Evolutionary conservation across 2,113 vertebrate species (phyloP), one percentile per base, ranked within the genome.

Genomic region (Hydropotes inermis): DNA sequence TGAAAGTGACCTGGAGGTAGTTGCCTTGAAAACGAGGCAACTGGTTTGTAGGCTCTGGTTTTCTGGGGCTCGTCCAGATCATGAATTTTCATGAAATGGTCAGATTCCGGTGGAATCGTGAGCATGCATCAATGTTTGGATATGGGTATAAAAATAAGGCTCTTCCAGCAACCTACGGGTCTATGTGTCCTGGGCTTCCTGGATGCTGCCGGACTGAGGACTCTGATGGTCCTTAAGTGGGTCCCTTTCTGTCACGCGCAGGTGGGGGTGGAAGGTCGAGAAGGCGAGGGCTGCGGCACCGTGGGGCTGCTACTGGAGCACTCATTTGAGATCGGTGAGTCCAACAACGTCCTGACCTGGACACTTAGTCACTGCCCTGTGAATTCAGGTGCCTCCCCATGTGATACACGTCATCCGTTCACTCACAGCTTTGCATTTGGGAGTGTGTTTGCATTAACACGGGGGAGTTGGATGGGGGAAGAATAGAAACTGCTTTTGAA

Each of bases 291-390:
- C 28, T 98, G 98, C 25, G 99, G 99, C 2, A 98, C 99, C 2
- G 98, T 99, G 47, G 97, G 82, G 0, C 97, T 99, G 43, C 99
- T 99, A 21, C 97, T 99, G n/a, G 99, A 99, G 83, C 99, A 99
- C 95, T 99, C 99, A 0, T 99, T 99, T 98, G 99, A 99, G 99
- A 98, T 99, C 2, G 99, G 99, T 99, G 84, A 99, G 99, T 94
- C 36, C 25, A 1, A 2, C 17, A 4, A 3, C 7, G 7, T 57
- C 7, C 28, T n/a, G 1, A 1, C 14, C 12, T 50, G 4, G 7
- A 13, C 21, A 1, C 11, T 30, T 33, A 12, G 6, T 30, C 6
- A 28, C 19, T 17, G 39, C 50, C 43, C 27, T 1, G 9, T 25
- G 67, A 81, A 50, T 12, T 83, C 79, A 17, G 28, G 57, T 30